A percentile compares a stretch with the other conserved stretches of the same genome.
These are phyloP conservation scores for Heliconius sara DNA, from an alignment of 2,888 invertebrate species.

Conservation along the genomic window DNA sequence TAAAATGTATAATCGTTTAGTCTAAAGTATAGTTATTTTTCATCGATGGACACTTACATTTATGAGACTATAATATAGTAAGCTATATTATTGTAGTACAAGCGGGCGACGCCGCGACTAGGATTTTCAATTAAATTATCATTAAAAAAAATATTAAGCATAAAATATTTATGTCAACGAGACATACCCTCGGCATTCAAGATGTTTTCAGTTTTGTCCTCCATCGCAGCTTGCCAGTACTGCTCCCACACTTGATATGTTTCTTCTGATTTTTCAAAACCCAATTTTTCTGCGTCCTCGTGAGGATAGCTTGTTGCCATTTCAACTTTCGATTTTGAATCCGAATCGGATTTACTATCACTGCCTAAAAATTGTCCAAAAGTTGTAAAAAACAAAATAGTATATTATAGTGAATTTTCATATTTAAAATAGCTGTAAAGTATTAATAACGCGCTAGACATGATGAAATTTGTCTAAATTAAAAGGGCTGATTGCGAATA, in stretches of 20 bases:
- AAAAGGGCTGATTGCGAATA: not conserved
- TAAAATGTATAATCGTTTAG: too few relatives aligned
- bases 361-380: conserved; percentile 51
- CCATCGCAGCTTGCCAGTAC: conserved; percentile 64
- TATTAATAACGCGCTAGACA: not conserved
- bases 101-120: too few relatives aligned
- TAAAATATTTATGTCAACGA: not conserved
- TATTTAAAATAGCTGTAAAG: not conserved
- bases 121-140: too few relatives aligned
- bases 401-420: not conserved
- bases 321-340: conserved; percentile 66
- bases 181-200: conserved; percentile 64
- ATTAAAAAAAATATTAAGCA: too few relatives aligned
- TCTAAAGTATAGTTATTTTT: too few relatives aligned
- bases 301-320: conserved; percentile 56
- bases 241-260: conserved; percentile 69
- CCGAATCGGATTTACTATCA: conserved; percentile 65
- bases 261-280: conserved; percentile 70
- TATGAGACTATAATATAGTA: too few relatives aligned
- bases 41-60: too few relatives aligned
- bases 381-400: not conserved
- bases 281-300: conserved; percentile 61
- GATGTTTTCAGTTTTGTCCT: conserved; percentile 59
- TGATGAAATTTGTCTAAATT: conserved; percentile 7
- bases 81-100: too few relatives aligned